Conservation (phyloP, 2,113 vertebrate species). For the Mohoua ochrocephala region DNA sequence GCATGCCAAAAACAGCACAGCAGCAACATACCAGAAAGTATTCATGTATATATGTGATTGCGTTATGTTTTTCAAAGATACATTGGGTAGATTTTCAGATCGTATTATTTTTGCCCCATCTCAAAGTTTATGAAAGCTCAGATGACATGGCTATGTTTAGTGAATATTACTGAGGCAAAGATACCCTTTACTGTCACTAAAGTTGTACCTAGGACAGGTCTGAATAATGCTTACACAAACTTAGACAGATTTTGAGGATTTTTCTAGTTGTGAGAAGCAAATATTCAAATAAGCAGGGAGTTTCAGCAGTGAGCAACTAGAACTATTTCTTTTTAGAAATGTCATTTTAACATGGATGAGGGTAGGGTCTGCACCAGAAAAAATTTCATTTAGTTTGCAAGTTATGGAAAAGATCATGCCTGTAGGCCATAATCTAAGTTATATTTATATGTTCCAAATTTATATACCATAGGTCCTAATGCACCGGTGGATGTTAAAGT, state of each 20-base stretch:
- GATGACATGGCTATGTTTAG: neutral
- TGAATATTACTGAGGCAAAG: neutral
- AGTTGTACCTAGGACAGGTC: neutral
- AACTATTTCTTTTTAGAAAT: neutral
- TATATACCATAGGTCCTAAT: slow-evolving; percentile 46
- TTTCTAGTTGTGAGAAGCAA: neutral
- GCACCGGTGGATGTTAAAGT: slow-evolving; percentile 66
- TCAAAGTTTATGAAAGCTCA: neutral
- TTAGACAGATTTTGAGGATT: neutral
- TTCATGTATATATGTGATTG: neutral
- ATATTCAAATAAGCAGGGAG: neutral
- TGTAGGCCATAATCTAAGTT: neutral
- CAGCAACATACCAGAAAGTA: neutral
- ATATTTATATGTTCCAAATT: slow-evolving; percentile 15
- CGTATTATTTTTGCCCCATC: neutral
- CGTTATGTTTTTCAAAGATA: neutral
- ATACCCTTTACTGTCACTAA: neutral
- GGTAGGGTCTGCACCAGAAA: neutral
- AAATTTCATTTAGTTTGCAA: neutral
- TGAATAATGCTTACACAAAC: neutral
- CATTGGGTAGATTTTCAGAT: neutral
- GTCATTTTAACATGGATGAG: neutral
- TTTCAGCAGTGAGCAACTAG: neutral
- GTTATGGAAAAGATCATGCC: neutral
- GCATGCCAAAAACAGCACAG: neutral